A percentile compares a stretch with the other conserved stretches of the same genome.
Conservation (phyloP, 2,113 vertebrate genomes). For the Salvelinus alpinus region DNA sequence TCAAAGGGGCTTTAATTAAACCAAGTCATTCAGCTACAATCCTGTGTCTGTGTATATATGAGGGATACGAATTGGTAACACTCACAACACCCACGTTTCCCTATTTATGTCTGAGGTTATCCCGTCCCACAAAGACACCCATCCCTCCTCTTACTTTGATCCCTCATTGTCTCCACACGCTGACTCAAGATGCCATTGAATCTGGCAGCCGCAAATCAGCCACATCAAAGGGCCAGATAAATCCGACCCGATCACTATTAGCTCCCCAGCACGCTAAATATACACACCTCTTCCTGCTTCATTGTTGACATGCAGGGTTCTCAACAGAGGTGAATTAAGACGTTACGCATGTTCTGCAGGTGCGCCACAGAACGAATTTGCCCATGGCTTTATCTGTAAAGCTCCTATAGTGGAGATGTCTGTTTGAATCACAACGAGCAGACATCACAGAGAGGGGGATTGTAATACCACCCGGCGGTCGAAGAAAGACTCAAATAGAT, state of each 20-base stretch:
- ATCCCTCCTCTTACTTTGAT: background rate
- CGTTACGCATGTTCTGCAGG: background rate
- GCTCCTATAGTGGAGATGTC: conserved; percentile 3
- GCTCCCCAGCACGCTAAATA: background rate
- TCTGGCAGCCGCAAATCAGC: background rate
- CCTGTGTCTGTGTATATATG: too few relatives aligned
- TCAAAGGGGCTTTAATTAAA: too few relatives aligned
- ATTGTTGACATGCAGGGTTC: background rate
- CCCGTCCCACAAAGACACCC: background rate
- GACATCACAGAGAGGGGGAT: conserved; percentile 16
- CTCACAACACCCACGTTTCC: too few relatives aligned
- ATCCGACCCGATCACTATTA: background rate
- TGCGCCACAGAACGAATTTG: conserved; percentile 23
- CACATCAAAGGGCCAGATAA: conserved; percentile 2
- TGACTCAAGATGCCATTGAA: background rate
- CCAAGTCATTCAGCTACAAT: too few relatives aligned
- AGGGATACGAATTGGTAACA: too few relatives aligned
- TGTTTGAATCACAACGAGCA: conserved; percentile 21
- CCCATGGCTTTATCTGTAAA: conserved; percentile 21
- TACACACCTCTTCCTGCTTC: background rate
- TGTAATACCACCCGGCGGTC: conserved; percentile 22
- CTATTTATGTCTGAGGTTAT: background rate
- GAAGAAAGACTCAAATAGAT: conserved; percentile 28
- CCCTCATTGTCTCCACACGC: conserved; percentile 1
- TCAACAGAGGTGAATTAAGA: background rate